Base-by-base conservation (phyloP, 2,888 invertebrate species). In the Ophioninae sp. region DNA sequence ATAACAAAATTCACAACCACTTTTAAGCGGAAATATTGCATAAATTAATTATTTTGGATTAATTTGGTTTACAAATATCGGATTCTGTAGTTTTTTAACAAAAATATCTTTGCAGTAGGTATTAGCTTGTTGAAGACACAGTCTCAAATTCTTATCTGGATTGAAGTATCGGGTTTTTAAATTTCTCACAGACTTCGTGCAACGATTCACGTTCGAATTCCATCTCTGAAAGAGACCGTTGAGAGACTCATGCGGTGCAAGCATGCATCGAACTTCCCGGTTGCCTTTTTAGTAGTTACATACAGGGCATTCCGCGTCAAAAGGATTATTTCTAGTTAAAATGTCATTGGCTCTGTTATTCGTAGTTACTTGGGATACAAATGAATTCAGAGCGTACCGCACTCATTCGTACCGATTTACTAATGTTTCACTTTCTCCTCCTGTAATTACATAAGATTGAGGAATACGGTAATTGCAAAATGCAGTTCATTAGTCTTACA, bases 191-290 rank as follows among this genome's bases (percentile, higher is more conserved):
- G 61, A 17, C 59, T 72, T 67, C 61, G 70, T 44, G 50, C 20
- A 41, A 81, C 23, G 44, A 39, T 65, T 30, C 67, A 20, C 41
- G 10, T 57, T 41, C 67, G 67, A 76, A 76, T 76, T 39, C 39
- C n/a, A 76, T 41, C 67, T 59, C 30, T 7, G 50, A 21, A 75
- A 65, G 59, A 23, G 41, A 56, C 23, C 67, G 57, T 57, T 41
- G 37, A 67, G 30, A 20, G 21, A 67, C 59, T n/a, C n/a, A 41
- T 79, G 44, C 44, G n/a, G 1, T 59, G 56, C 56, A 23, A n/a
- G 21, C 67, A 61, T 73, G 73, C 56, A 81, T 44, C 44, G 44
- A 82, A 82, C 64, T 79, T 79, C 23, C 17, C 69, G 69, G 57
- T 65, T 69, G 69, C 72, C 67, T 59, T 74, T 70, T 70, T 21